Base-by-base conservation (phyloP, 2,113 vertebrate genomes). In the Lepus timidus region DNA sequence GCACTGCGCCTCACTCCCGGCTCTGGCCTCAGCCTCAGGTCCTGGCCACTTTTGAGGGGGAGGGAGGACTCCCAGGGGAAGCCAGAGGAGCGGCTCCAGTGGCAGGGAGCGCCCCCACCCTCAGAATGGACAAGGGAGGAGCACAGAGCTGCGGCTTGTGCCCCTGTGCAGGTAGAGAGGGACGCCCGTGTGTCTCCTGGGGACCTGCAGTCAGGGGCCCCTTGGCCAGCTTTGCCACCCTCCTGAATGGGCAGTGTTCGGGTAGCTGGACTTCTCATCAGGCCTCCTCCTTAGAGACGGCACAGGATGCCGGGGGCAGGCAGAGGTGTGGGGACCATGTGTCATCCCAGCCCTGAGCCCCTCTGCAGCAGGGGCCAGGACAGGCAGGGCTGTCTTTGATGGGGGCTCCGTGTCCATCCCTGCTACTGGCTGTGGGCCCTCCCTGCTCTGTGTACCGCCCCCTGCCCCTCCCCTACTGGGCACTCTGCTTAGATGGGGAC, bases 41-140 rank as follows among this genome's bases (percentile, higher is more conserved):
- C 68, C 58, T 4, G 11, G 58, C 65, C 49, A 11, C 16, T 20
- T 58, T 25, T 10, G 3, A 4, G 33, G 22, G 39, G 1, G 1
- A 19, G 44, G 29, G 27, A 1, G 17, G 19, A 1, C n/a, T 74
- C 55, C 64, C 1, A 0, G 1, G 0, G 3, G 31, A 81, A 33
- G 61, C 51, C 68, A 55, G 88, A 51, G 65, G 71, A 31, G 31
- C 33, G 62, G 73, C 14, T 44, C 36, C 10, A 19, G 22, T 14
- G 73, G 5, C 65, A 19, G 20, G 29, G 12, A 39, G 49, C 22
- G 11, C 20, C 20, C 55, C 67, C 1, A 1, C 4, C 68, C n/a
- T 12, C 67, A 58, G 25, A 61, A 64, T 6, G 16, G 27, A 8
- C 85, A 1, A 29, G 49, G 70, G 64, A 73, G 39, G 58, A 9